Base-by-base conservation (phyloP, 2,888 invertebrate species). In the Dioctria linearis region DNA sequence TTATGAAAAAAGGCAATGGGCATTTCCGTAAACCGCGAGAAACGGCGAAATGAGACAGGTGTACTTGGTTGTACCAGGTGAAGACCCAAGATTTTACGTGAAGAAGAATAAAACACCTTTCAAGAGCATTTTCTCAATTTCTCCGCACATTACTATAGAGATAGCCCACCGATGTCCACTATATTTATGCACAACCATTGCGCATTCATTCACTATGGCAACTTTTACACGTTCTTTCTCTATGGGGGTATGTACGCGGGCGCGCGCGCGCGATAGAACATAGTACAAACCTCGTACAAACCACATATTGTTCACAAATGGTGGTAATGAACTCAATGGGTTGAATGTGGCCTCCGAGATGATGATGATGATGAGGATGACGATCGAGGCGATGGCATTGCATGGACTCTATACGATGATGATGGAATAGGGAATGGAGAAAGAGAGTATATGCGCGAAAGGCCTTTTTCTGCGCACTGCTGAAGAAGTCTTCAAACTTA, bases 401-500 rank as follows among this genome's bases (percentile, higher is more conserved):
- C 25, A 25, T 25, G 25, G 25, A 25, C 25, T 25, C 25, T 25
- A 25, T 63, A 80, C 59, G 81, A 80, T 69, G 78, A 78, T 54
- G 81, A 82, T 81, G 81, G 83, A 82, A 83, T 82, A 83, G 76
- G 82, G 82, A 82, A 82, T 82, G 80, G 43, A 80, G 81, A 80
- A 79, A 80, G 80, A 82, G 80, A 80, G 78, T 81, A 61, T 46
- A 25, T 25, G 25, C 25, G 61, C 61, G 63, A 78, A 71, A 79
- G 46, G 71, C 63, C 66, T 73, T 65, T 63, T 80, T 80, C 73
- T 65, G 25, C 25, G 25, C 25, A 59, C 63, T 76, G 63, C 49
- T 76, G 82, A 86, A 86, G 87, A 87, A 87, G 86, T 85, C 86
- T 86, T 87, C 86, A 86, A 87, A 88, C 88, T 88, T 88, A 88